A percentile compares a stretch with the other conserved stretches of the same genome.
Evolutionary conservation across 2,888 invertebrate species (phyloP).

Genomic region (Caenorhabditis parvicauda): DNA sequence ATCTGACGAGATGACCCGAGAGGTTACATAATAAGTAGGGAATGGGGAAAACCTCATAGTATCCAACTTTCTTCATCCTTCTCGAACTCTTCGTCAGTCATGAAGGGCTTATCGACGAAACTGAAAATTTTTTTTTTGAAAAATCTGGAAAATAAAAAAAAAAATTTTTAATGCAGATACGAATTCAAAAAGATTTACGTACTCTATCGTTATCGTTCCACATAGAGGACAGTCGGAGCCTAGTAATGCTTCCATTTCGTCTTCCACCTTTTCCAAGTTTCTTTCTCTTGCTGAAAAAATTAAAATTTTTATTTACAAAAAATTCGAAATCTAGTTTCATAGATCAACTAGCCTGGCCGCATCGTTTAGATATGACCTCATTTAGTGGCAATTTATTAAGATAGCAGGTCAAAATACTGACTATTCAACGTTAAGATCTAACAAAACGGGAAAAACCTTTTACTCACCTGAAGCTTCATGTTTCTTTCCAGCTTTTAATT

Average conservation of each 20-base stretch:
- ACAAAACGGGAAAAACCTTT: too few relatives aligned
- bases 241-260: conserved; percentile 31
- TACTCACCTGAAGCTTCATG: neutral
- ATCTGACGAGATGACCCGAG: too few relatives aligned
- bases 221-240: conserved; percentile 54
- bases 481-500: conserved; percentile 17
- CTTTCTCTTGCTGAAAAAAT: conserved; percentile 20
- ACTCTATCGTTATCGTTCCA: conserved; percentile 16
- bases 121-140: conserved; percentile 24
- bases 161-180: neutral
- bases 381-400: too few relatives aligned
- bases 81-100: conserved; percentile 43
- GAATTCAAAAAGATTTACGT: neutral
- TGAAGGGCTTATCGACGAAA: conserved; percentile 45
- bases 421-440: too few relatives aligned
- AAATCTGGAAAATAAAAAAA: neutral
- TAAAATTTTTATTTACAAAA: neutral
- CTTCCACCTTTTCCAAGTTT: conserved; percentile 16
- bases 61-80: conserved; percentile 43
- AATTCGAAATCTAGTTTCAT: too few relatives aligned
- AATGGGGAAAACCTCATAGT: conserved; percentile 2
- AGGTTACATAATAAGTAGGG: too few relatives aligned
- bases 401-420: too few relatives aligned
- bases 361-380: too few relatives aligned
- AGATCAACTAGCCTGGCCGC: too few relatives aligned